Conservation (phyloP, 2,797 vertebrate species). For the Muscicapa comitata region DNA sequence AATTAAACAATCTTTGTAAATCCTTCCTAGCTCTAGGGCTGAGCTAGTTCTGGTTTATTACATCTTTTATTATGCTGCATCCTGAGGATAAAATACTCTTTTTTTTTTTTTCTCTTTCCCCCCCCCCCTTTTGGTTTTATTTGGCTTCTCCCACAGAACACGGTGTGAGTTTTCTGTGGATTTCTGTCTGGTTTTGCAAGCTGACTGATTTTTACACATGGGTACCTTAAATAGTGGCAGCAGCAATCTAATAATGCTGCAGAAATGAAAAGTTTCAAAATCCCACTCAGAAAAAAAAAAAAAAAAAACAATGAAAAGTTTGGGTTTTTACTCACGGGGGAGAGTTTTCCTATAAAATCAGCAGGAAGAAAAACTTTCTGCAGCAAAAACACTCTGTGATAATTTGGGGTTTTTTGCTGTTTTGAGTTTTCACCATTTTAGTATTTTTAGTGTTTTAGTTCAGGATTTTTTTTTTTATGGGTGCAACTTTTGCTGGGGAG, state of each 20-base stretch:
- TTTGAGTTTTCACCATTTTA: accelerated
- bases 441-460: accelerated
- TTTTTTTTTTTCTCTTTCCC: background rate
- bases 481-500: background rate
- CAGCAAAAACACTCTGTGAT: accelerated
- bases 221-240: background rate
- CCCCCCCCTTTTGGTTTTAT: background rate
- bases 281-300: background rate
- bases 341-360: background rate
- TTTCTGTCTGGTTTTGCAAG: background rate
- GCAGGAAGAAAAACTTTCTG: background rate
- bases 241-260: background rate
- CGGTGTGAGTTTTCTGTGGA: background rate
- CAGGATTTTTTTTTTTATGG: background rate
- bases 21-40: slow-evolving; percentile 35
- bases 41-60: slow-evolving; percentile 27
- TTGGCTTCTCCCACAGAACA: background rate
- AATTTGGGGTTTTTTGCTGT: background rate
- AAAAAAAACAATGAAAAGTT: accelerated
- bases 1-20: slow-evolving; percentile 77
- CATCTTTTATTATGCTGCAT: slow-evolving; percentile 1
- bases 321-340: accelerated
- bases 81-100: background rate
- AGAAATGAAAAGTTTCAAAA: background rate
- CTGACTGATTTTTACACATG: background rate